A percentile compares a stretch with the other conserved stretches of the same genome.
These are phyloP conservation scores for Hyles euphorbiae DNA, from an alignment of 1,140 invertebrate genomes.

Conservation along the genomic window DNA sequence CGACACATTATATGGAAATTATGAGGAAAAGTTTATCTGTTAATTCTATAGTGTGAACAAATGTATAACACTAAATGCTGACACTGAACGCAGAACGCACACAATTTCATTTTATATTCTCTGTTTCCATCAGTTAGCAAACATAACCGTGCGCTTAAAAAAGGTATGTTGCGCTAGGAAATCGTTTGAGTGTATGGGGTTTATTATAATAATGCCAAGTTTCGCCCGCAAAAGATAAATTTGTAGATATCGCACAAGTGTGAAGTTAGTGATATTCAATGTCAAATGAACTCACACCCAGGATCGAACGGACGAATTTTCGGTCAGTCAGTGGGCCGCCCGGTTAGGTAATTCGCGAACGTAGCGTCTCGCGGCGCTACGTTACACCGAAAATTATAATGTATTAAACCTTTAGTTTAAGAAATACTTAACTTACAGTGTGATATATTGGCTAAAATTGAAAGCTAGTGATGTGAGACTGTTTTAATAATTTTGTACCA, in stretches of 20 bases:
- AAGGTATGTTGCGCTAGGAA: too few species aligned
- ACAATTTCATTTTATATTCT: too few species aligned
- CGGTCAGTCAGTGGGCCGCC: slow-evolving; percentile 22
- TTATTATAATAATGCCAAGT: slow-evolving; percentile 7
- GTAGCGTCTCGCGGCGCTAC: not conserved
- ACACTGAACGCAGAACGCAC: too few species aligned
- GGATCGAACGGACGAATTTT: not conserved
- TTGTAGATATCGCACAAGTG: too few species aligned
- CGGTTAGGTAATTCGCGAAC: slow-evolving; percentile 4
- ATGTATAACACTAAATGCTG: too few species aligned
- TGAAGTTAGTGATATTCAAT: slow-evolving; percentile 7
- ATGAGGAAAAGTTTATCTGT: too few species aligned
- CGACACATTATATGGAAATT: too few species aligned
- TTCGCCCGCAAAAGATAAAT: too few species aligned
- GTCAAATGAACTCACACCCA: not conserved
- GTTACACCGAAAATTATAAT: not conserved
- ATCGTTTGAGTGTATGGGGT: too few species aligned
- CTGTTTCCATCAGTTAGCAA: too few species aligned
- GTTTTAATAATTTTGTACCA: not conserved
- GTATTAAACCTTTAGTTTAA: slow-evolving; percentile 4
- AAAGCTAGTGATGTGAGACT: slow-evolving; percentile 29
- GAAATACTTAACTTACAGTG: not conserved
- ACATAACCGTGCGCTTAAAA: too few species aligned
- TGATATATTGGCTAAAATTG: slow-evolving; percentile 9
- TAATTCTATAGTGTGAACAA: too few species aligned